Evolutionary conservation across 2,888 invertebrate species (phyloP).

Genomic region (Drosophila longiperda): DNA sequence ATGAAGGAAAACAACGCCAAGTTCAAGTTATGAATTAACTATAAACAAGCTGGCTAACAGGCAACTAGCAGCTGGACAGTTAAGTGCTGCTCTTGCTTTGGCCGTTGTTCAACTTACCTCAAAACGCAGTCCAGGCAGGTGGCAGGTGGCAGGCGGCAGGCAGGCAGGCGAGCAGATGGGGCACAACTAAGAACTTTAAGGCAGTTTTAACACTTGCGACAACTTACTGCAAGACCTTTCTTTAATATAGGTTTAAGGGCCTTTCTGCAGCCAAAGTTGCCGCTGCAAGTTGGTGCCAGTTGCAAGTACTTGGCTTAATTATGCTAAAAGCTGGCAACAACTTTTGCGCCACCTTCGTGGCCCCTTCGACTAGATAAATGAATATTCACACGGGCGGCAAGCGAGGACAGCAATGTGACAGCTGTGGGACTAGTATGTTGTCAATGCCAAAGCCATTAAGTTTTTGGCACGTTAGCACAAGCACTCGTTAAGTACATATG

Average conservation of each 20-base stretch:
- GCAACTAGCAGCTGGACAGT: slow-evolving; percentile 31
- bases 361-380: slow-evolving; percentile 39
- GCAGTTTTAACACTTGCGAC: slow-evolving; percentile 33
- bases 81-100: slow-evolving; percentile 6
- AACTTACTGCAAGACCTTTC: background rate
- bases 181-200: slow-evolving; percentile 3
- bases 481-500: slow-evolving; percentile 11
- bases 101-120: slow-evolving; percentile 54
- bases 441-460: slow-evolving; percentile 71
- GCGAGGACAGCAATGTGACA: slow-evolving; percentile 8
- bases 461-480: slow-evolving; percentile 32
- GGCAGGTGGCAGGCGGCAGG: background rate
- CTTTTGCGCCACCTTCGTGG: slow-evolving; percentile 51
- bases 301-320: slow-evolving; percentile 57
- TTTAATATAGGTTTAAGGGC: background rate
- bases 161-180: background rate
- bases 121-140: slow-evolving; percentile 48
- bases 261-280: slow-evolving; percentile 24
- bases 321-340: slow-evolving; percentile 68
- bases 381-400: slow-evolving; percentile 53
- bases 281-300: background rate
- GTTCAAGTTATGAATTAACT: slow-evolving; percentile 66
- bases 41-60: slow-evolving; percentile 57
- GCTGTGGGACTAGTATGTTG: slow-evolving; percentile 36
- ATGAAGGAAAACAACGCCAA: slow-evolving; percentile 16